Evolutionary conservation across 1,140 invertebrate species (phyloP).

Genomic region (Drosophila santomea): DNA sequence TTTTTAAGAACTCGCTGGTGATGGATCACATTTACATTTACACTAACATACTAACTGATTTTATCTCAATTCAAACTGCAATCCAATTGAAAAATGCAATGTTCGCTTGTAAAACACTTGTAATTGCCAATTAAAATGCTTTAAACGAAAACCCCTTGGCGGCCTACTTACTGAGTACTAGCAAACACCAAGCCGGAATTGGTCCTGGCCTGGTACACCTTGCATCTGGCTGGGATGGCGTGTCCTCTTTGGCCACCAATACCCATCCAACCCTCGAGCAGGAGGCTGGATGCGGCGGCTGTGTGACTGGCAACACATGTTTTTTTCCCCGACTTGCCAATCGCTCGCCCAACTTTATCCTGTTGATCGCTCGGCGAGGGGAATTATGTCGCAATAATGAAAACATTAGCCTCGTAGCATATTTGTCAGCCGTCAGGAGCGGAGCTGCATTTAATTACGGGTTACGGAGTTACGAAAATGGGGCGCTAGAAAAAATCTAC

Average conservation of each 20-base stretch:
- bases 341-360: conserved; percentile 52
- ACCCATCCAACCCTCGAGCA: conserved; percentile 21
- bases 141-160: conserved; percentile 28
- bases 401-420: conserved; percentile 77
- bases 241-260: conserved; percentile 1
- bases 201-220: conserved; percentile 54
- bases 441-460: background rate
- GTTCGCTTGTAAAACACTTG: no score
- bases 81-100: no score
- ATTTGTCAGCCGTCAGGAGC: conserved; percentile 61
- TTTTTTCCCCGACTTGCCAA: conserved; percentile 63
- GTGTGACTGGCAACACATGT: conserved; percentile 85
- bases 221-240: conserved; percentile 15
- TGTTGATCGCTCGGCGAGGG: conserved; percentile 64
- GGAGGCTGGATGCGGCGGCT: conserved; percentile 34
- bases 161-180: conserved; percentile 65
- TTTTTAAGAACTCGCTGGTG: no score
- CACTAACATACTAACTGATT: no score
- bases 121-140: conserved; percentile 37
- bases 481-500: background rate
- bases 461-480: background rate
- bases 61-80: no score
- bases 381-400: conserved; percentile 64
- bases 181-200: conserved; percentile 74
- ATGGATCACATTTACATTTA: no score